Evolutionary conservation across 2,797 vertebrate species (phyloP), one percentile per base, ranked within the genome.

Genomic region (Fringilla coelebs): DNA sequence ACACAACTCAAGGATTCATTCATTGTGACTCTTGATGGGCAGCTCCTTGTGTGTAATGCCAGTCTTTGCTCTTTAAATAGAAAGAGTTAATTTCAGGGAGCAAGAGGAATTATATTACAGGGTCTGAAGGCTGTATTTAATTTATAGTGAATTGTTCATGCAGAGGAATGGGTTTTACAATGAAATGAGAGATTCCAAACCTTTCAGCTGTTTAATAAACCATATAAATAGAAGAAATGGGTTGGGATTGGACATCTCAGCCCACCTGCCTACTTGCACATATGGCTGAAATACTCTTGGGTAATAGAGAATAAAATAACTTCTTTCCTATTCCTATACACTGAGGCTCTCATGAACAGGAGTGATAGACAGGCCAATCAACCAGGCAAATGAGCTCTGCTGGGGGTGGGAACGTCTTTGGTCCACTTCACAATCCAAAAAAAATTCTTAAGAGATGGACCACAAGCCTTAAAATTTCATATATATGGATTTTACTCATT

Each of bases 131-230:
- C 54, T 78, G 66, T 46, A 79, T 89, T 93, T 95, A 87, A 85
- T 89, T 83, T 88, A 83, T 61, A 58, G 67, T 75, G 60, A 94
- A 83, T 83, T 94, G 55, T 73, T 95, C 93, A 89, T 94, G 95
- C 72, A 74, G 52, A 93, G 66, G 95, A 94, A 91, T 85, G 48
- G 84, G 91, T 95, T 93, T 93, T 93, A 71, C 80, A 96, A 93
- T 88, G 14, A 84, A 93, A 90, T 68, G 66, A 95, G 65, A 91
- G 51, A 86, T 90, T 93, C 83, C 62, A 93, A 94, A 88, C 31
- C 58, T 90, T 94, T 97, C 90, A 95, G 80, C 55, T 93, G 83
- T 90, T 95, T 95, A 93, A 90, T 93, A 95, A 95, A 90, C 71
- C 52, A 41, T 81, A 90, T 85, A 84, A 95, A 95, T 79, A 94